These are phyloP conservation scores for Schizothorax lantsangensis DNA, from an alignment of 2,797 vertebrate species.

Conservation along the genomic window DNA sequence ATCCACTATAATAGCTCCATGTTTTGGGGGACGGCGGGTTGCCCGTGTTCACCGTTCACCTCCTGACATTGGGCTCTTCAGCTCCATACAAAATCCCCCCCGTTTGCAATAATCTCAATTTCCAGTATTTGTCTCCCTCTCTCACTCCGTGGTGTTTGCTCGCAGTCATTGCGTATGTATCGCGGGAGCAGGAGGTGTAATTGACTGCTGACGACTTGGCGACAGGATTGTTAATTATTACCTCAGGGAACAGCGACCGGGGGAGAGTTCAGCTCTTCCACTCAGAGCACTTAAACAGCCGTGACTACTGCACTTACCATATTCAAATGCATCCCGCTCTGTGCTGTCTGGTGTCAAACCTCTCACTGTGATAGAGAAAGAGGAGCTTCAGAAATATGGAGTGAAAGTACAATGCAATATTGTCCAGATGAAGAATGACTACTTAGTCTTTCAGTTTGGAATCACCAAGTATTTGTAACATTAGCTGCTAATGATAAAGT, in stretches of 20 bases:
- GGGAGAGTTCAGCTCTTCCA: conserved; percentile 71
- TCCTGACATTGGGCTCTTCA: conserved; percentile 78
- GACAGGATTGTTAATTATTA: conserved; percentile 84
- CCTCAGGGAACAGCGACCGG: conserved; percentile 76
- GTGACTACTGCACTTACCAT: conserved; percentile 71
- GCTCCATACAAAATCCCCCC: conserved; percentile 72
- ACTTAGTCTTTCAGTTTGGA: conserved; percentile 30
- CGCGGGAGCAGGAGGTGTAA: conserved; percentile 78
- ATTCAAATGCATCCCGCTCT: conserved; percentile 75
- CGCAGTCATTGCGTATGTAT: conserved; percentile 75
- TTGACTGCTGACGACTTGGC: conserved; percentile 81
- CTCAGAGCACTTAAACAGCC: conserved; percentile 74
- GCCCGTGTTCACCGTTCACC: conserved; percentile 78
- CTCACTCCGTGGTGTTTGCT: conserved; percentile 74
- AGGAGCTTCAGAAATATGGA: conserved; percentile 36
- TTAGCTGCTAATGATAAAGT: conserved; percentile 44
- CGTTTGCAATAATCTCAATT: conserved; percentile 79
- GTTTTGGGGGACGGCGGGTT: conserved; percentile 79
- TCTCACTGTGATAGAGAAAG: conserved; percentile 48
- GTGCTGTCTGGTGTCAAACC: conserved; percentile 63
- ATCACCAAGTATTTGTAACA: conserved; percentile 32
- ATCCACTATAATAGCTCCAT: conserved; percentile 83
- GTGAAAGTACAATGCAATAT: conserved; percentile 42
- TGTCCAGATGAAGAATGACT: conserved; percentile 34
- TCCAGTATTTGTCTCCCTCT: conserved; percentile 76